phyloP scores from a whole-genome alignment of 2,797 vertebrate genomes.

The Cyclopterus lumpus region DNA sequence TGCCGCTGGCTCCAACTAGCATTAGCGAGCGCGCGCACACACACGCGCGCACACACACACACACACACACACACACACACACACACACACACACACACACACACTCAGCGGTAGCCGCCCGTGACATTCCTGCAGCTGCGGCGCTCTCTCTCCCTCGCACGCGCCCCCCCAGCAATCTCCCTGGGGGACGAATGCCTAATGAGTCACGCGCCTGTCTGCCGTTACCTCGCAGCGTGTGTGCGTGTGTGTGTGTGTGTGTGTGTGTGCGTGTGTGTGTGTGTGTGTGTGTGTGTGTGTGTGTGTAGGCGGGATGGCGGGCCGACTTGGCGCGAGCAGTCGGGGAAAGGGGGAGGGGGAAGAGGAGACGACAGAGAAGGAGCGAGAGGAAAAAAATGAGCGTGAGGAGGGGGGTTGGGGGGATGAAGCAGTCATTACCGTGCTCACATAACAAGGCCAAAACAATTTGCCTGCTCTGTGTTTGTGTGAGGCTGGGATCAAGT shows the following conservation, averaged over 20 bases:
- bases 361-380: conserved; percentile 56
- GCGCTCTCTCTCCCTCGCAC: conserved; percentile 81
- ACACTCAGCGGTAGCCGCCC: conserved; percentile 78
- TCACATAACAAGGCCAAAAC: conserved; percentile 70
- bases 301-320: conserved; percentile 80
- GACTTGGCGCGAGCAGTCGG: conserved; percentile 81
- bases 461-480: conserved; percentile 51
- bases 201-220: conserved; percentile 89
- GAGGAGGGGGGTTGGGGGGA: conserved; percentile 21
- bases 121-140: conserved; percentile 88
- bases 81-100: conserved; percentile 37
- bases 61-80: conserved; percentile 14
- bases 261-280: conserved; percentile 57
- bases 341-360: conserved; percentile 64
- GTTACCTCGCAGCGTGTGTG: conserved; percentile 83
- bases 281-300: conserved; percentile 60
- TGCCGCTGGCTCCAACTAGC: conserved; percentile 76
- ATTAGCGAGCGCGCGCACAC: conserved; percentile 57
- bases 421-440: conserved; percentile 72
- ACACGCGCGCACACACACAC: conserved; percentile 31
- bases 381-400: conserved; percentile 31
- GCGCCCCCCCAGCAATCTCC: conserved; percentile 84
- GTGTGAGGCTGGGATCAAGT: conserved; percentile 32
- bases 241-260: conserved; percentile 63
- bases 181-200: conserved; percentile 88